Base-by-base conservation (phyloP, 2,797 vertebrate genomes). In the Poeciliopsis turneri region DNA sequence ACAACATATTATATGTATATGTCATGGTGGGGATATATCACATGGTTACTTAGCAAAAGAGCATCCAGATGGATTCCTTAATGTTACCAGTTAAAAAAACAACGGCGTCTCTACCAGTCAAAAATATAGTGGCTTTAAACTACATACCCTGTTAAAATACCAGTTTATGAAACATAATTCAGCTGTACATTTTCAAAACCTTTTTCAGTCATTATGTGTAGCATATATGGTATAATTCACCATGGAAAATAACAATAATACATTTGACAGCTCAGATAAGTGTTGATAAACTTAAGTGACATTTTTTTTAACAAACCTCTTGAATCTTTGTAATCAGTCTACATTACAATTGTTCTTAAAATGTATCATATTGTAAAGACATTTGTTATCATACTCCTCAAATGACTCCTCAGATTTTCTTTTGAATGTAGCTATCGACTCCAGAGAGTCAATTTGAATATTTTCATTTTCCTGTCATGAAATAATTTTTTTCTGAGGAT, bases 1-100 rank as follows among this genome's bases (percentile, higher is more conserved):
- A 78, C 74, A 72, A 72, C 57, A 81, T 57, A 76, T 81, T 77
- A 45, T 78, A 79, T 39, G 72, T 33, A 86, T 64, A 53, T 20
- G 78, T 80, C 53, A n/a, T n/a, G 49, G 9, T 10, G 53, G 61
- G 36, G 47, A 33, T 74, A 57, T 55, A 13, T 59, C 36, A 30
- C 11, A 28, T 45, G 53, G 7, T 66, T 66, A 66, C 33, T 66
- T 66, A 61, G 57, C 28, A 33, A 61, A 61, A 33, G 15, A 16
- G 28, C 28, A 30, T 61, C 28, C 13, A 30, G 57, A 61, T 61
- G 28, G 61, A 66, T 39, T 66, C 61, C 61, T 66, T 23, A 66
- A 66, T 66, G 33, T 28, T 23, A 39, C 8, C 18, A 66, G 33
- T 39, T 66, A 20, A 9, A 39, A 64, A 39, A 64, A 36, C 7